phyloP scores from a whole-genome alignment of 2,888 invertebrate genomes.

The Orchesellides sinensis region DNA sequence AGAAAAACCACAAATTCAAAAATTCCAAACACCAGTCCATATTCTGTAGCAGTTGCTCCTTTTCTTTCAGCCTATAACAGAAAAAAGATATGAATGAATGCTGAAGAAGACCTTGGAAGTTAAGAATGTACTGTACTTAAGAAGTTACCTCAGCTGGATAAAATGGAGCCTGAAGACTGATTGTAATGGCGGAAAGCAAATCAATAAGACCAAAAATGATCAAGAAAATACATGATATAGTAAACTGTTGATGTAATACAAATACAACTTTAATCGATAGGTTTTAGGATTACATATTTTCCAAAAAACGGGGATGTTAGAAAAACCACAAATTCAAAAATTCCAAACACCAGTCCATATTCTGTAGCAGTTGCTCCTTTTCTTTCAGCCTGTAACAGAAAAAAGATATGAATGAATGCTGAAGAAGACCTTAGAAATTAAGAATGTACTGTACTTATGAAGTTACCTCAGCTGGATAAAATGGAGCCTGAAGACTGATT shows the following conservation, averaged over 20 bases:
- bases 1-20: slow-evolving; percentile 53
- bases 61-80: slow-evolving; percentile 85
- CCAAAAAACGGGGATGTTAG: slow-evolving; percentile 59
- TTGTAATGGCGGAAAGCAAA: slow-evolving; percentile 90
- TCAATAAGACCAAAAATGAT: slow-evolving; percentile 88
- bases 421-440: neutral
- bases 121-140: neutral
- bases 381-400: slow-evolving; percentile 83
- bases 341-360: slow-evolving; percentile 86
- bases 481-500: slow-evolving; percentile 90
- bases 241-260: no score
- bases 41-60: slow-evolving; percentile 80
- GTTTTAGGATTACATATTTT: slow-evolving; percentile 67
- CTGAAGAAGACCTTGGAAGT: neutral
- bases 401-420: neutral
- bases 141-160: slow-evolving; percentile 88
- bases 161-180: slow-evolving; percentile 90
- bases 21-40: slow-evolving; percentile 86
- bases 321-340: slow-evolving; percentile 51
- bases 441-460: neutral
- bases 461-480: slow-evolving; percentile 88
- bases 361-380: slow-evolving; percentile 89
- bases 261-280: no score
- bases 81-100: neutral
- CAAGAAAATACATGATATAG: slow-evolving; percentile 87